Conservation (phyloP, 2,888 invertebrate genomes). For the Himalopsyche kuldschensis region DNA sequence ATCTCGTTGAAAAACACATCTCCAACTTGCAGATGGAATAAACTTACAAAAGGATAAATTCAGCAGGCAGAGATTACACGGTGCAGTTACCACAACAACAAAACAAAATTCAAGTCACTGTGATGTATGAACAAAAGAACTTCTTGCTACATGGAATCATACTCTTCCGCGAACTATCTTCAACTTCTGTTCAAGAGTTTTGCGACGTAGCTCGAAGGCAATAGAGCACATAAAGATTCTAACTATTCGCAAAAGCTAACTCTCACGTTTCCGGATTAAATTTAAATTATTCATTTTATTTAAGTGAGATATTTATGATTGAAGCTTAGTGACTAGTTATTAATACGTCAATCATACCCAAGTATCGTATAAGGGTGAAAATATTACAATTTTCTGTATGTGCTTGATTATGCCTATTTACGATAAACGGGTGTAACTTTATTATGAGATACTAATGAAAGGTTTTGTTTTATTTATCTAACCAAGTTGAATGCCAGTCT, state of each 20-base stretch:
- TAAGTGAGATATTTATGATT: no score
- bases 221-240: background rate
- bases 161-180: background rate
- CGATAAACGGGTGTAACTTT: no score
- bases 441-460: no score
- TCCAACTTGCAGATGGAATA: background rate
- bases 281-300: no score
- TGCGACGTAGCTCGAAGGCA: background rate
- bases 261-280: background rate
- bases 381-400: no score
- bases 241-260: background rate
- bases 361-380: no score
- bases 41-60: background rate
- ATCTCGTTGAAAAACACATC: background rate
- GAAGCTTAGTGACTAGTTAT: no score
- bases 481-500: no score
- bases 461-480: no score
- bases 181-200: background rate
- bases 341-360: no score
- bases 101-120: slow-evolving; percentile 1
- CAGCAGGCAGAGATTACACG: background rate
- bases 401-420: no score
- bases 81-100: background rate
- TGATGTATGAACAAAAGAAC: slow-evolving; percentile 13
- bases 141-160: background rate